Conservation (phyloP, 2,888 invertebrate genomes). For the Laspeyria flexula region DNA sequence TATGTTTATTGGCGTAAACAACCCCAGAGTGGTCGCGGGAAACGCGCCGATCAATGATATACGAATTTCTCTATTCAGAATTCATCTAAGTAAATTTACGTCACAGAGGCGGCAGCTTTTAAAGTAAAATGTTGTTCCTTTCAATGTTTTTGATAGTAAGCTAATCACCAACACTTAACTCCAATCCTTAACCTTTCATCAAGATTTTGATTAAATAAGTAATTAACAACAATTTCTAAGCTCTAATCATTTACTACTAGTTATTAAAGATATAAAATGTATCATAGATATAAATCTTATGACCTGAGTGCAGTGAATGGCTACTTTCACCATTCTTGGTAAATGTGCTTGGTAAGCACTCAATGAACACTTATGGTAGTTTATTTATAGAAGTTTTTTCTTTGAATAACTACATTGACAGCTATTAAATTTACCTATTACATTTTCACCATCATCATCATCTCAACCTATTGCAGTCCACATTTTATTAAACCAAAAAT, state of each 20-base stretch:
- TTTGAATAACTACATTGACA: constrained; percentile 9
- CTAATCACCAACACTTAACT: no score
- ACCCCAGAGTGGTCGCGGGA: constrained; percentile 6
- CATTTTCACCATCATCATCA: no score
- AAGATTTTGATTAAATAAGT: neutral
- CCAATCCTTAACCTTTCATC: neutral
- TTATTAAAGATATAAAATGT: neutral
- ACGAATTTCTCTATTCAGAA: no score
- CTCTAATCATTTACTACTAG: neutral
- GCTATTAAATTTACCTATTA: neutral
- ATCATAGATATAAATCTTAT: constrained; percentile 25
- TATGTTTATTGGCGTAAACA: constrained; percentile 38
- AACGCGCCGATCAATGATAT: constrained; percentile 4
- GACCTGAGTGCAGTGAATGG: constrained; percentile 67
- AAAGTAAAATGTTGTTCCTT: neutral
- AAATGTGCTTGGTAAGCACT: constrained; percentile 53
- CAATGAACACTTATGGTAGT: neutral
- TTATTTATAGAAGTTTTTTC: neutral
- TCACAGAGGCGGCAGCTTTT: neutral
- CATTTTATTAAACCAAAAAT: no score
- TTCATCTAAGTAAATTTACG: neutral
- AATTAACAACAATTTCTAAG: neutral
- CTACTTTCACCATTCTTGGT: constrained; percentile 70
- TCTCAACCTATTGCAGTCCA: no score
- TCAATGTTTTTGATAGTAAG: neutral